Evolutionary conservation across 2,888 invertebrate genomes (phyloP).

Genomic region (Tiliacea aurago): DNA sequence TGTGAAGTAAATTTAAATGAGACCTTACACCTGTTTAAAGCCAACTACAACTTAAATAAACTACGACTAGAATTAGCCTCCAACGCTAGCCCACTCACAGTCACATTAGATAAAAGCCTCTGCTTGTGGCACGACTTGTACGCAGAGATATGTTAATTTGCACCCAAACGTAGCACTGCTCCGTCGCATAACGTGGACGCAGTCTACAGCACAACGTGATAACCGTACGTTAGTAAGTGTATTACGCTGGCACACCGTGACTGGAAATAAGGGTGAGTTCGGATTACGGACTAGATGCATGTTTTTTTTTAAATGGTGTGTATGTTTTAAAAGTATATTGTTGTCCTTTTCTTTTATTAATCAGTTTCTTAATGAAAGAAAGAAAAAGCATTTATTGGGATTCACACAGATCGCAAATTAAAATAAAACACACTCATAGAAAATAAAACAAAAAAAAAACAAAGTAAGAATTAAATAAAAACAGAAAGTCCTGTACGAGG

Average conservation of each 20-base stretch:
- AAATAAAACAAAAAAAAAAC: too few relatives aligned
- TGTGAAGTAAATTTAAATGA: neutral
- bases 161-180: constrained; percentile 47
- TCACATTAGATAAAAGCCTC: constrained; percentile 51
- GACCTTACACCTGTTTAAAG: neutral
- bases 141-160: constrained; percentile 60
- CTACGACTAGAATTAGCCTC: constrained; percentile 26
- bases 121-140: constrained; percentile 41
- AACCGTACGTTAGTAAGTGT: constrained; percentile 28
- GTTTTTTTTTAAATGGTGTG: neutral
- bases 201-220: constrained; percentile 29
- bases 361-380: neutral
- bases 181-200: constrained; percentile 20
- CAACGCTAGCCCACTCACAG: constrained; percentile 14
- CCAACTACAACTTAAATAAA: neutral
- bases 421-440: too few relatives aligned
- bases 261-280: constrained; percentile 20
- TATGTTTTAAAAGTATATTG: neutral
- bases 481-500: too few relatives aligned
- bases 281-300: neutral
- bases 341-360: neutral
- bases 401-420: too few relatives aligned
- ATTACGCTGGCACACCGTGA: constrained; percentile 21
- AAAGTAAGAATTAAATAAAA: too few relatives aligned
- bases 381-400: too few relatives aligned